Base-by-base conservation (phyloP, 1,140 invertebrate species). In the Lepidurus packardi region DNA sequence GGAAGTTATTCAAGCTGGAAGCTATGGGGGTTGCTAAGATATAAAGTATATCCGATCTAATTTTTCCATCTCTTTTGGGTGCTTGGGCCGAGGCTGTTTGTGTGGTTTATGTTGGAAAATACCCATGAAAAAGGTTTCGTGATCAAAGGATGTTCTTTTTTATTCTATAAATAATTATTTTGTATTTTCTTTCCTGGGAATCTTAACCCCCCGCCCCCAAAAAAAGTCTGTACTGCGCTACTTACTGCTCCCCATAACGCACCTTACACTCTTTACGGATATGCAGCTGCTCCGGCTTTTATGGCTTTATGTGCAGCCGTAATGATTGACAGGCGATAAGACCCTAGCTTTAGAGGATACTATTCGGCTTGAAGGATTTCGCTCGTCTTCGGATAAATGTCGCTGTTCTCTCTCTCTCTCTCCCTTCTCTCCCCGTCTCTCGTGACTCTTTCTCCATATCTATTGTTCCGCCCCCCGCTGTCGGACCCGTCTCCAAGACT, bases 291-390 rank as follows among this genome's bases (percentile, higher is more conserved):
- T 65, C n/a, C 53, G 53, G 53, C 13, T 65, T 47, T 65, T 65
- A 65, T 65, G 13, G 53, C 53, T 65, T 65, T 65, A 65, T 65
- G 53, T 65, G 6, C 53, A 65, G 53, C 53, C 53, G 13, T 65
- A 65, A 65, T 65, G 53, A 65, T 65, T 65, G 53, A 65, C 53
- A 65, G 53, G 53, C 53, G 53, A 65, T 65, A 65, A 65, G 53
- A 65, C n/a, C 53, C 21, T 7, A 65, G 53, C 53, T 65, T 65
- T 21, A 65, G 16, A 65, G 53, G 53, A 65, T 21, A 65, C 53
- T 65, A 65, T 65, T 65, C n/a, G 53, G 53, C 16, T 65, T 65
- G 9, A 65, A 65, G 3, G 53, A 65, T 65, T 65, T 21, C 53
- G 53, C 53, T 9, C 53, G 53, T 65, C 53, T 65, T 65, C 21